phyloP scores from a whole-genome alignment of 2,797 vertebrate genomes.

The Tenualosa thibaudeaui region DNA sequence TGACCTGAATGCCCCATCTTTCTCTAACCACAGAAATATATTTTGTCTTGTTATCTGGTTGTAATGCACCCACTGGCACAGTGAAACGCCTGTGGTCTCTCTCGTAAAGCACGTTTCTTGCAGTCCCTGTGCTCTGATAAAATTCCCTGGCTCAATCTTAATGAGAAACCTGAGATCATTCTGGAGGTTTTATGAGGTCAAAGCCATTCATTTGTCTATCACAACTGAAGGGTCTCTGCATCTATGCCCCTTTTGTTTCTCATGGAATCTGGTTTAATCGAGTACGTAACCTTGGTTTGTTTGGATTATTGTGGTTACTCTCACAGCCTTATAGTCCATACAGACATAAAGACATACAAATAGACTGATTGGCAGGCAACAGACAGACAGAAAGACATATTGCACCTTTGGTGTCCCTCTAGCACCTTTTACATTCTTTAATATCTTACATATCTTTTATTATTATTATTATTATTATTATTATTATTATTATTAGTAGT shows the following conservation, averaged over 20 bases:
- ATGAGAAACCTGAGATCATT: constrained; percentile 72
- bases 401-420: background rate
- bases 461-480: too few species aligned
- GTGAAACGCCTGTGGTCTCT: background rate
- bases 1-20: background rate
- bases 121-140: constrained; percentile 59
- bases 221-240: constrained; percentile 63
- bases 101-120: constrained; percentile 46
- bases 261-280: constrained; percentile 28
- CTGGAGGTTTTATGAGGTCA: constrained; percentile 75
- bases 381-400: background rate
- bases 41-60: background rate
- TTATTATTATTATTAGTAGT: too few species aligned
- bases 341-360: background rate
- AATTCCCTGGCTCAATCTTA: constrained; percentile 71
- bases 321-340: background rate
- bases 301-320: constrained; percentile 6
- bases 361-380: background rate
- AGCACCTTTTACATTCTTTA: background rate
- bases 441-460: too few species aligned
- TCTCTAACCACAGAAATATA: background rate
- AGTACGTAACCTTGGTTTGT: background rate
- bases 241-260: constrained; percentile 54
- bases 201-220: constrained; percentile 71
- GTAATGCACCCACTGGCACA: background rate